Percentiles rank a stretch among this genome's conserved stretches.
Evolutionary conservation across 2,797 vertebrate species (phyloP).

Genomic region (Pampus argenteus): DNA sequence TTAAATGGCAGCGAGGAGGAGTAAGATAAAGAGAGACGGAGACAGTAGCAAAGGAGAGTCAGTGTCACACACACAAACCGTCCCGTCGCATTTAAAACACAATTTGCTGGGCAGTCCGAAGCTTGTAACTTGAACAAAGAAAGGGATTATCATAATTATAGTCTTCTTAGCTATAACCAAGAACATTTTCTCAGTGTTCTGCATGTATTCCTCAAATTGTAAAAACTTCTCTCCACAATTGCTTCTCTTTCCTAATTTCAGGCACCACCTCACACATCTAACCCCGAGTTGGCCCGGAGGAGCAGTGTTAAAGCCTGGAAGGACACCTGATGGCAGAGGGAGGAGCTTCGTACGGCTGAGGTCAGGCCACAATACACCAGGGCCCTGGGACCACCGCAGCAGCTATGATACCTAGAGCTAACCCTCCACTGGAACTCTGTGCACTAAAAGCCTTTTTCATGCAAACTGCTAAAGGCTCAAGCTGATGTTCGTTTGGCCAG

Average conservation of each 20-base stretch:
- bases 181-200: slow-evolving; percentile 38
- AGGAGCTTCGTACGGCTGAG: slow-evolving; percentile 48
- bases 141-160: slow-evolving; percentile 66
- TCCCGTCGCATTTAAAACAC: slow-evolving; percentile 51
- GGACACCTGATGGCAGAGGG: slow-evolving; percentile 49
- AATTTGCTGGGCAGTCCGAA: slow-evolving; percentile 59
- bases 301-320: slow-evolving; percentile 44
- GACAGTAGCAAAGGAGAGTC: slow-evolving; percentile 37
- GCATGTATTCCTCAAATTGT: slow-evolving; percentile 24
- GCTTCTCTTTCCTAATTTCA: slow-evolving; percentile 61
- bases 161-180: slow-evolving; percentile 47
- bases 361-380: slow-evolving; percentile 49
- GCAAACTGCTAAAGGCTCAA: slow-evolving; percentile 74
- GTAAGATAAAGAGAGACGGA: slow-evolving; percentile 48
- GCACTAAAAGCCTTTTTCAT: slow-evolving; percentile 76
- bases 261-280: slow-evolving; percentile 82
- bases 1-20: slow-evolving; percentile 53
- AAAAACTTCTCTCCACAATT: slow-evolving; percentile 3
- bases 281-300: slow-evolving; percentile 55
- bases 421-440: slow-evolving; percentile 67
- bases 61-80: slow-evolving; percentile 47
- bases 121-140: slow-evolving; percentile 58
- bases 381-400: slow-evolving; percentile 50
- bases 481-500: slow-evolving; percentile 66
- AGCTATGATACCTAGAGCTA: slow-evolving; percentile 67